These are phyloP conservation scores for Stegana nigrithorax DNA, from an alignment of 2,888 invertebrate species.

Conservation along the genomic window DNA sequence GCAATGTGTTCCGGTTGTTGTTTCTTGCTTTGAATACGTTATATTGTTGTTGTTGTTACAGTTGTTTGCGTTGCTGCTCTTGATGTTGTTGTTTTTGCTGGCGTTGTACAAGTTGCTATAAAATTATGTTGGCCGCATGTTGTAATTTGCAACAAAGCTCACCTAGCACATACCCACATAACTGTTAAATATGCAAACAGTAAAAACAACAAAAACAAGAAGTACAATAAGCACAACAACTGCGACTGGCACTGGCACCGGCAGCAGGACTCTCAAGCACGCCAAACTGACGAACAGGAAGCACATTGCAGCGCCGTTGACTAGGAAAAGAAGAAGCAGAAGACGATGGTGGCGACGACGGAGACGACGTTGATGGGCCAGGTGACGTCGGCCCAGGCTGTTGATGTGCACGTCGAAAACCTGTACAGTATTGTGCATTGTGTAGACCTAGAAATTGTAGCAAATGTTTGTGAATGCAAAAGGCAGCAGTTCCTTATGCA, in stretches of 20 bases:
- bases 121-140: slow-evolving; percentile 11
- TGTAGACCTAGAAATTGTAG: slow-evolving; percentile 2
- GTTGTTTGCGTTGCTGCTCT: background rate
- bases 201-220: too few relatives aligned
- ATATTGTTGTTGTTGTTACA: background rate
- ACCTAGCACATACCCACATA: background rate
- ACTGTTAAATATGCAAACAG: slow-evolving; percentile 2
- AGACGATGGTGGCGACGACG: too few relatives aligned
- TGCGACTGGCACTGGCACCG: background rate
- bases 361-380: background rate
- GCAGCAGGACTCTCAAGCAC: background rate
- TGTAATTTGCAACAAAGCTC: slow-evolving; percentile 6
- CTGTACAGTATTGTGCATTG: slow-evolving; percentile 1
- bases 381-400: too few relatives aligned
- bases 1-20: background rate
- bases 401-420: background rate
- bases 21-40: background rate
- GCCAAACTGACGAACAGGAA: background rate
- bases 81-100: background rate
- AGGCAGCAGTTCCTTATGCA: background rate
- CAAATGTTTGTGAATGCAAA: slow-evolving; percentile 10
- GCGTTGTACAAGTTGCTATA: background rate
- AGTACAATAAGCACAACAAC: too few relatives aligned
- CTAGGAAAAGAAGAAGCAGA: background rate
- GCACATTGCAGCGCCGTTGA: background rate